A percentile compares a stretch with the other conserved stretches of the same genome.
These are phyloP conservation scores for Trichoplax adhaerens DNA, from an alignment of 37 sponge, comb jelly and placozoan species.

Conservation along the genomic window DNA sequence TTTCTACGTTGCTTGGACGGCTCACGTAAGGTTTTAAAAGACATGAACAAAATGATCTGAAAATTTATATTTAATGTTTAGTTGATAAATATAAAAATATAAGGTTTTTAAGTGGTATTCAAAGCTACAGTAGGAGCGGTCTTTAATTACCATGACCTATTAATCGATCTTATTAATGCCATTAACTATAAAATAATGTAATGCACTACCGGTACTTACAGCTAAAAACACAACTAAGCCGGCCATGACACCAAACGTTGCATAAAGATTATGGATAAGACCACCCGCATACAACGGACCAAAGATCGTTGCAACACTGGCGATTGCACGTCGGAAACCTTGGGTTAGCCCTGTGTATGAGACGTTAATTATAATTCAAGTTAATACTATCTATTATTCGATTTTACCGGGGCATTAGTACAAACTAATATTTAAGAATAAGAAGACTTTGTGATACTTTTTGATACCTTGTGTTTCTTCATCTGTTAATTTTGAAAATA, in stretches of 20 bases:
- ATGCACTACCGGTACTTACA: conserved; percentile 6
- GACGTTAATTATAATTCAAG: not conserved
- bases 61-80: too few relatives aligned
- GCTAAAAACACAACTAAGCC: conserved; percentile 11
- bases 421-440: not conserved
- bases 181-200: too few relatives aligned
- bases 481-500: conserved; percentile 62
- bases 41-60: too few relatives aligned
- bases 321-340: conserved; percentile 61
- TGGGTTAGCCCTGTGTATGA: conserved; percentile 49
- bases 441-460: not conserved
- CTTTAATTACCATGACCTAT: too few relatives aligned
- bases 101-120: too few relatives aligned
- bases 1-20: too few relatives aligned
- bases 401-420: too few relatives aligned
- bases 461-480: conserved; percentile 36
- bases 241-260: conserved; percentile 22
- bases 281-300: conserved; percentile 79
- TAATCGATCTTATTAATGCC: too few relatives aligned
- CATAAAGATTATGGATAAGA: not conserved
- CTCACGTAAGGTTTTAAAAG: too few relatives aligned
- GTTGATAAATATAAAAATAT: too few relatives aligned
- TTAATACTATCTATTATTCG: too few relatives aligned
- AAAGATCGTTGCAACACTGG: conserved; percentile 51
- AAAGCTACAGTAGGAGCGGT: too few relatives aligned